Evolutionary conservation across 2,113 vertebrate species (phyloP), one percentile per base, ranked within the genome.

Genomic region (Propithecus coquereli): DNA sequence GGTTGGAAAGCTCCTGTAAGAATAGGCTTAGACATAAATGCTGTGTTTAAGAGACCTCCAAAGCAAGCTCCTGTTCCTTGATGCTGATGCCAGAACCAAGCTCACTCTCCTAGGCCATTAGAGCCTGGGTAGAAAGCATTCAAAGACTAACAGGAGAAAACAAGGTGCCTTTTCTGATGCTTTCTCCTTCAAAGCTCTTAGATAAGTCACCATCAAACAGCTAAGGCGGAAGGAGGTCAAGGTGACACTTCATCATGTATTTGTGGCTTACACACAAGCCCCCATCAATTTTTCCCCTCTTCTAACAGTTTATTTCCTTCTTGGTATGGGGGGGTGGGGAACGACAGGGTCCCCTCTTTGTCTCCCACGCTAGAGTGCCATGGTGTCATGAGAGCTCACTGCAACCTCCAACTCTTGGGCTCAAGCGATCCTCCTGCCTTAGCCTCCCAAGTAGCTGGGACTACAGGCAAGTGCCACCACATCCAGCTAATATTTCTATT

Each of bases 231-330:
- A 90, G 87, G 77, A 40, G 37, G 30, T 11, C 76, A 77, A 52
- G 43, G 20, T 11, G 27, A 25, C 8, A 7, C 45, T 71, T 82
- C 14, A 61, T 40, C 22, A 11, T 18, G 7, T 54, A 2, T 94
- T 73, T 96, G 96, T 45, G 94, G 96, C 65, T 92, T 85, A 96
- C 91, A 94, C 77, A 68, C 70, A 52, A 92, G 54, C 59, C 61
- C 80, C 34, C 79, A 77, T 71, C 47, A 32, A 8, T 81, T 81
- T 76, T 61, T 40, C 50, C 50, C 63, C 43, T 84, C 57, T 90
- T 94, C 76, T 73, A 59, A 89, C 27, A 87, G 25, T 85, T 73
- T 63, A 90, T 87, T 95, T 96, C 85, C 82, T 91, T 87, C 84
- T 74, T 90, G 52, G 52, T 17, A 16, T 5, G 16, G 52, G 52